Evolutionary conservation across 2,797 vertebrate genomes (phyloP).

Genomic region (Phalloptychus januarius): DNA sequence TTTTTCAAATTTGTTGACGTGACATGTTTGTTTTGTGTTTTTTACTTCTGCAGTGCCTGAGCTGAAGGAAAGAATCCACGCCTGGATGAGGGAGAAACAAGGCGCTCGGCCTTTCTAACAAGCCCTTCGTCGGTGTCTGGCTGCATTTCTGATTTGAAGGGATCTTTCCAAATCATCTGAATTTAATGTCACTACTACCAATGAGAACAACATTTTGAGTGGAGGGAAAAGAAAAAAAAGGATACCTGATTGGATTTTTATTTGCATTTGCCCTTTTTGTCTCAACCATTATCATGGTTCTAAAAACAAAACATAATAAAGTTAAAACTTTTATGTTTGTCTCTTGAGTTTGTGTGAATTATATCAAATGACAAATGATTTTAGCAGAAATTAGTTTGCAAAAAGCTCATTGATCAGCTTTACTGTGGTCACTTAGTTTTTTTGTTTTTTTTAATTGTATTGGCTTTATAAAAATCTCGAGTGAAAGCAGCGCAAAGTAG

Average conservation of each 20-base stretch:
- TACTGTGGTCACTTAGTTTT: slow-evolving; percentile 60
- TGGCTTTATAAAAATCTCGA: slow-evolving; percentile 39
- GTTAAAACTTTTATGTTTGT: slow-evolving; percentile 82
- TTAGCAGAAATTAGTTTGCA: slow-evolving; percentile 69
- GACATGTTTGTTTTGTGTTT: not conserved
- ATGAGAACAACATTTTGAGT: slow-evolving; percentile 58
- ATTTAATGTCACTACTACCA: slow-evolving; percentile 68
- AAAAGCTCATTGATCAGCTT: slow-evolving; percentile 62
- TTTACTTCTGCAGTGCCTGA: slow-evolving; percentile 87
- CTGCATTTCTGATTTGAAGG: slow-evolving; percentile 64
- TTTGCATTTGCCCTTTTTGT: slow-evolving; percentile 75
- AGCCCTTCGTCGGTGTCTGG: slow-evolving; percentile 38
- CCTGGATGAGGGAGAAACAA: slow-evolving; percentile 98
- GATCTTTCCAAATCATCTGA: slow-evolving; percentile 72
- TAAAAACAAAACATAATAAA: slow-evolving; percentile 84
- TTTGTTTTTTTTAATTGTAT: slow-evolving; percentile 4
- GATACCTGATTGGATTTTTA: slow-evolving; percentile 72
- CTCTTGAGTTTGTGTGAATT: slow-evolving; percentile 79
- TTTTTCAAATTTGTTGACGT: not conserved
- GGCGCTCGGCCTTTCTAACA: slow-evolving; percentile 75
- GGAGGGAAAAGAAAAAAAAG: slow-evolving; percentile 26
- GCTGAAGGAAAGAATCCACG: slow-evolving; percentile 94
- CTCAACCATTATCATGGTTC: slow-evolving; percentile 76
- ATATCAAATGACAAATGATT: slow-evolving; percentile 74
- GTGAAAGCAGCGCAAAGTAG: slow-evolving; percentile 29